These are phyloP conservation scores for Tauraco hartlaubi DNA, from an alignment of 2,797 vertebrate genomes.

Conservation along the genomic window DNA sequence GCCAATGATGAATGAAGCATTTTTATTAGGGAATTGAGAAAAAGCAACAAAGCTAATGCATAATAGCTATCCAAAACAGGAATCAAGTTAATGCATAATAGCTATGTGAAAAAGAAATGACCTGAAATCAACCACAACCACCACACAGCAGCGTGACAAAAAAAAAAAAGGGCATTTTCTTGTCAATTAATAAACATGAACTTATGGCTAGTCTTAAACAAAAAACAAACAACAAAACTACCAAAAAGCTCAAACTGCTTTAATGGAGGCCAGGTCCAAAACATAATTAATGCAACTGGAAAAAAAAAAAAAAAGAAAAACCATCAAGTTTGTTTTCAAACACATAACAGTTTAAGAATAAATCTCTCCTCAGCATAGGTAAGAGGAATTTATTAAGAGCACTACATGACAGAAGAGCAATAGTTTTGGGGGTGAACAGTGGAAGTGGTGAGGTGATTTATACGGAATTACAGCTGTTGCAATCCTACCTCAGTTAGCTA, in stretches of 20 bases:
- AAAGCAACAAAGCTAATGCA: background rate
- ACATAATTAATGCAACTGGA: background rate
- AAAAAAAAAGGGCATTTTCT: background rate
- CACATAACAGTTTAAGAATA: background rate
- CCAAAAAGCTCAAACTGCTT: background rate
- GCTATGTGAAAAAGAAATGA: background rate
- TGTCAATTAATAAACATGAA: background rate
- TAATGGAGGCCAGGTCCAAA: background rate
- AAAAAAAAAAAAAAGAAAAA: background rate
- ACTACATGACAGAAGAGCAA: background rate
- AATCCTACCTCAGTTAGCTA: background rate
- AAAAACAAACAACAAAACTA: background rate
- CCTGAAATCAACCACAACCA: background rate
- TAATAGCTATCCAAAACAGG: background rate
- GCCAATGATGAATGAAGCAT: background rate
- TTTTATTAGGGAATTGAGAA: background rate
- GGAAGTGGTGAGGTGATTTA: background rate
- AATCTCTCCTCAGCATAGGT: background rate
- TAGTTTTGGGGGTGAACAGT: accelerated
- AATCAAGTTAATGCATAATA: background rate
- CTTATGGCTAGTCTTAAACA: background rate
- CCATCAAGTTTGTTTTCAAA: background rate
- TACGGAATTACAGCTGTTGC: accelerated
- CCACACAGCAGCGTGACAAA: background rate
- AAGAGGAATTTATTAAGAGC: background rate